Evolutionary conservation across 2,797 vertebrate genomes (phyloP), one percentile per base, ranked within the genome.

Genomic region (Alauda arvensis): DNA sequence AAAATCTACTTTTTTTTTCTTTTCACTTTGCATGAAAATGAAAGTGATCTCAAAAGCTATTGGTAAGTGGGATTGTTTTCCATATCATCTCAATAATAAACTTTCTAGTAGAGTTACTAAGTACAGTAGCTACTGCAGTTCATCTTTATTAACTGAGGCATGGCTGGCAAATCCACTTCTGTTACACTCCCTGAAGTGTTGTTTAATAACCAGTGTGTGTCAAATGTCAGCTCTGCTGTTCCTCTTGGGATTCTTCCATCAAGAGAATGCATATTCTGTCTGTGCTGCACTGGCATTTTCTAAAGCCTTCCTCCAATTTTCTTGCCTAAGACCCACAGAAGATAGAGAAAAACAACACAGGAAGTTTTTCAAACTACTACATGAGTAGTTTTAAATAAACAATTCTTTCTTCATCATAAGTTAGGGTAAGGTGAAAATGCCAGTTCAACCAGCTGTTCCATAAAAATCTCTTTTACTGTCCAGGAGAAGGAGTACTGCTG

Each of bases 31-130:
- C 40, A 46, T 59, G 37, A 77, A 72, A 74, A 61, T 69, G 20
- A 59, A 85, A 77, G 43, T 42, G 24, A 55, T 63, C 56, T 56
- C 15, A 6, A 60, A 81, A 84, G 9, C 31, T 71, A 9, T 31
- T 70, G 29, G 15, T 10, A 62, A 66, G 78, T 55, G 11, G 17
- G 61, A 43, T 51, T 68, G 23, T 77, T 67, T 89, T 74, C 49
- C 20, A 23, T 62, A 52, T 31, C n/a, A 40, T 33, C 23, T 77
- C 71, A 74, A 57, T 88, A 90, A 94, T 85, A 92, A 88, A 16
- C 12, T 80, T 72, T 94, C 71, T 42, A 86, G 83, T 85, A 62
- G 84, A 83, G 69, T 91, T 94, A 70, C 25, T 78, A 87, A 81
- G 63, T 78, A 52, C 2, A 4, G 14, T 48, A 95, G 72, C 76